A percentile compares a stretch with the other conserved stretches of the same genome.
Conservation (phyloP, 2,113 vertebrate genomes). For the Hiodon alosoides region DNA sequence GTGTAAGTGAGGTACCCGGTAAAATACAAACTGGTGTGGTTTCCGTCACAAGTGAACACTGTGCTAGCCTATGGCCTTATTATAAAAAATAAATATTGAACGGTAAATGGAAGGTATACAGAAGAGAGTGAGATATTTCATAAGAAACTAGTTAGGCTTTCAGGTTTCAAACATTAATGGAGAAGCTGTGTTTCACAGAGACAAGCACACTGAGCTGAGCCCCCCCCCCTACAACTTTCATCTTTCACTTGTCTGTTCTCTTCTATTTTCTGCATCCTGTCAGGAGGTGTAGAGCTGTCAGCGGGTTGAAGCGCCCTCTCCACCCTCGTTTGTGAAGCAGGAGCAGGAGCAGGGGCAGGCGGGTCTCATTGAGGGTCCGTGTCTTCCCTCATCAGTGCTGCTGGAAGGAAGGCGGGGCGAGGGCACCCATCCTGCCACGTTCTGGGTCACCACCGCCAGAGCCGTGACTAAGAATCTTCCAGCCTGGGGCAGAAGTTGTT, state of each 20-base stretch:
- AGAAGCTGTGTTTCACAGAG: background rate
- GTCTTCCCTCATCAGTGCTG: conserved; percentile 16
- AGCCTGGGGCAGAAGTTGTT: no score
- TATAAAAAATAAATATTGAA: no score
- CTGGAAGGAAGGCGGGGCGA: conserved; percentile 10
- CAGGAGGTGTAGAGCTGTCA: background rate
- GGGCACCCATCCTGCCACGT: background rate
- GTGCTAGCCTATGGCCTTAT: no score
- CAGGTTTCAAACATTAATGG: no score
- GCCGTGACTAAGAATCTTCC: background rate
- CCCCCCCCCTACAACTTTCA: background rate
- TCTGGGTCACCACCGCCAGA: no score
- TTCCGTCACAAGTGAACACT: no score
- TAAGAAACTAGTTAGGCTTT: no score
- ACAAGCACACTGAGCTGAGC: background rate
- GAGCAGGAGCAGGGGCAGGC: conserved; percentile 37
- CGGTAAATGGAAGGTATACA: no score
- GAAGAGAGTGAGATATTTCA: no score
- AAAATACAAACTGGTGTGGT: no score
- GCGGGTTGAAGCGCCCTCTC: conserved; percentile 2
- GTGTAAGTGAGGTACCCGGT: no score
- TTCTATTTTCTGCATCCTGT: conserved; percentile 17
- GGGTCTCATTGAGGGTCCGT: background rate
- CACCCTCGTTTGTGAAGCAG: conserved; percentile 28
- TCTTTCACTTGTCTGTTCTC: background rate